Evolutionary conservation across 2,888 invertebrate species (phyloP), one percentile per base, ranked within the genome.

Genomic region (Teleiodes luculella): DNA sequence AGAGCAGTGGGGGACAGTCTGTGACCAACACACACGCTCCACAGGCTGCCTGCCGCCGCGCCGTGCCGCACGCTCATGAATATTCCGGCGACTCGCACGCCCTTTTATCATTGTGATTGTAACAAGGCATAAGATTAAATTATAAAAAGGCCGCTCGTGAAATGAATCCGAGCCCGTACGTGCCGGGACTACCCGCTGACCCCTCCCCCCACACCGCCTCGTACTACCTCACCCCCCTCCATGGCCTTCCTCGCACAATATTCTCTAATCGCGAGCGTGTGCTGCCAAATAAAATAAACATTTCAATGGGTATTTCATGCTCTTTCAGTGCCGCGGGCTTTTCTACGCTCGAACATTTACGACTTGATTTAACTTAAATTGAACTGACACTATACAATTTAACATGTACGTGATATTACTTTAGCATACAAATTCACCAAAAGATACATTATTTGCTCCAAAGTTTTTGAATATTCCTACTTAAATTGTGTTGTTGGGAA

Each of bases 101-200:
- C 62, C 65, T 71, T 72, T 71, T 68, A 71, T 74, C 73, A 73
- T 74, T 67, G 58, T 70, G 70, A 74, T 72, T 74, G 78, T 74
- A 72, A 74, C 75, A 73, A 76, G 71, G 66, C 72, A 67, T 71
- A 63, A 74, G 70, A 80, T 79, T 78, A 76, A 77, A 80, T 80
- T 78, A 78, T 78, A 76, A 79, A 76, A 76, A 72, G 69, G 69
- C 60, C 67, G 62, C 68, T 64, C 66, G 64, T 64, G 70, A 68
- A 74, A 78, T 69, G 72, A 76, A 76, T 76, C 76, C 71, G 66
- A 67, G 64, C 43, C 57, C 57, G 64, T 55, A 70, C 77, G 80
- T 77, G 75, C 68, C 68, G 57, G 18, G 70, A 67, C 68, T 63
- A 57, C 57, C 30, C n/a, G 16, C 33, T n/a, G 36, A 11, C 36